phyloP scores from a whole-genome alignment of 2,113 vertebrate genomes.

The Odocoileus virginianus region DNA sequence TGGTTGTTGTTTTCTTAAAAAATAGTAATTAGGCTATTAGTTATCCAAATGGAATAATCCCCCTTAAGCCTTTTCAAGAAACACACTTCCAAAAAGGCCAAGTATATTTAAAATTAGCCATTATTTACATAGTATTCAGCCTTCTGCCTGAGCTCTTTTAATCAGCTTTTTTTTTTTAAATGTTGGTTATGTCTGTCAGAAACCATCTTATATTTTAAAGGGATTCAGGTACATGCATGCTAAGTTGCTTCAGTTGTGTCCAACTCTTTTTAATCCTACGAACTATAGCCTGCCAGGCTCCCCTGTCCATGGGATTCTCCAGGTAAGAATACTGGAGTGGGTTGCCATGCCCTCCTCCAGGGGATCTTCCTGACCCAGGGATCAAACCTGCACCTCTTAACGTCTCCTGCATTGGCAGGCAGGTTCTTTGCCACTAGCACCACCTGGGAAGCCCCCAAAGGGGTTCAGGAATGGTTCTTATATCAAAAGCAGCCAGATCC shows the following conservation, averaged over 20 bases:
- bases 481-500: neutral
- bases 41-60: constrained; percentile 41
- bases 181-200: constrained; percentile 44
- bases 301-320: neutral
- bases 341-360: neutral
- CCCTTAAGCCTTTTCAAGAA: constrained; percentile 50
- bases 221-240: neutral
- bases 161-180: constrained; percentile 9
- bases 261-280: neutral
- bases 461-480: neutral
- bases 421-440: neutral
- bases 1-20: constrained; percentile 29
- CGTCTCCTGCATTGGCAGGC: neutral
- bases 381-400: neutral
- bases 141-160: neutral
- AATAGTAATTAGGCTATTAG: constrained; percentile 47
- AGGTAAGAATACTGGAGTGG: neutral
- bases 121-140: neutral
- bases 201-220: constrained; percentile 44
- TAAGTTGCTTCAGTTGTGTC: neutral
- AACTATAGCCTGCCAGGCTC: neutral
- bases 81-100: constrained; percentile 55
- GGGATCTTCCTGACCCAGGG: neutral
- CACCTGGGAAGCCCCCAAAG: neutral
- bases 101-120: constrained; percentile 44